phyloP scores from a whole-genome alignment of 2,888 invertebrate genomes.

The Homarus gammarus region DNA sequence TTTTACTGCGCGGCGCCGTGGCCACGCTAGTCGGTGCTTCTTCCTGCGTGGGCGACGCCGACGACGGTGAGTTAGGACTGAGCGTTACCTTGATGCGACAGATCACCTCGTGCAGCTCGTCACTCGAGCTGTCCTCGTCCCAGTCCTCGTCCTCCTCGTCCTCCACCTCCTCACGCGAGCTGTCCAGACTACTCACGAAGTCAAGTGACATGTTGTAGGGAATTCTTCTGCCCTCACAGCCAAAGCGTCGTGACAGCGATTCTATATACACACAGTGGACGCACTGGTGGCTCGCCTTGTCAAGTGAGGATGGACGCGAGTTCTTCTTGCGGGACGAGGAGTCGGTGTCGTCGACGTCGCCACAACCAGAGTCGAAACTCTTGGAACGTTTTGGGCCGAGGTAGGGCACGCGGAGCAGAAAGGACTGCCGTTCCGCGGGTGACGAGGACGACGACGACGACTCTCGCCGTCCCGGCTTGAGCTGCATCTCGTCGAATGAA shows the following conservation, averaged over 20 bases:
- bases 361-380: conserved; percentile 87
- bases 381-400: conserved; percentile 84
- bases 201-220: conserved; percentile 59
- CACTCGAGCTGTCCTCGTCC: conserved; percentile 71
- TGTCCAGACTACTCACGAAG: conserved; percentile 63
- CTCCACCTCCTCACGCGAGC: conserved; percentile 75
- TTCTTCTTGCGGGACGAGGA: conserved; percentile 56
- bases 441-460: conserved; percentile 77
- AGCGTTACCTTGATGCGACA: conserved; percentile 84
- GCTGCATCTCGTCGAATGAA: conserved; percentile 93
- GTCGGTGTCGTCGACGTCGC: conserved; percentile 79
- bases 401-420: conserved; percentile 76
- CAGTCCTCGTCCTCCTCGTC: conserved; percentile 68
- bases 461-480: conserved; percentile 84
- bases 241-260: conserved; percentile 70
- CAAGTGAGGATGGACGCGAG: conserved; percentile 67
- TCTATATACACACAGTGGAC: conserved; percentile 76
- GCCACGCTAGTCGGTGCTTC: conserved; percentile 78
- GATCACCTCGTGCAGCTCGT: conserved; percentile 73
- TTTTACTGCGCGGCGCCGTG: conserved; percentile 83
- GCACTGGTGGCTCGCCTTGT: conserved; percentile 71
- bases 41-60: conserved; percentile 74
- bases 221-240: conserved; percentile 52
- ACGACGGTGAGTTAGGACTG: conserved; percentile 81
- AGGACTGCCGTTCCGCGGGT: conserved; percentile 80